These are phyloP conservation scores for Cantharis nigra DNA, from an alignment of 2,888 invertebrate species.

Conservation along the genomic window DNA sequence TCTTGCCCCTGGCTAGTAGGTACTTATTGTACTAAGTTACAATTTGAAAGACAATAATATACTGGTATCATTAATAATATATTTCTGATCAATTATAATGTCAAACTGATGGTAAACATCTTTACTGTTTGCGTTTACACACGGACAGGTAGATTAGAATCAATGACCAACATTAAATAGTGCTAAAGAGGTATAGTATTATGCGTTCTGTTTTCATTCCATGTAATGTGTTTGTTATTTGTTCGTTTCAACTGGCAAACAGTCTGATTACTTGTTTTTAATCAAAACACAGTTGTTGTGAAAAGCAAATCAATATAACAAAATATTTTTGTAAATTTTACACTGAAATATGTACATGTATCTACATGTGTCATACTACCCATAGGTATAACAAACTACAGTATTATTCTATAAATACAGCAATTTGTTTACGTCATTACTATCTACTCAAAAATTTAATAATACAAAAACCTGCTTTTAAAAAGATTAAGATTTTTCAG, in stretches of 20 bases:
- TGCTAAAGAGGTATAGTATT: not conserved
- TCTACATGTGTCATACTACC: not conserved
- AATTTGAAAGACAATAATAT: not conserved
- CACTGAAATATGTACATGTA: not conserved
- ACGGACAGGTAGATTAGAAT: slow-evolving; percentile 11
- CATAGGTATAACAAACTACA: not conserved
- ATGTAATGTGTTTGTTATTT: slow-evolving; percentile 15
- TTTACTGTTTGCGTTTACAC: not conserved
- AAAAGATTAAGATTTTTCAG: slow-evolving; percentile 4
- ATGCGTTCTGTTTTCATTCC: slow-evolving; percentile 3
- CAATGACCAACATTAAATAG: slow-evolving; percentile 4
- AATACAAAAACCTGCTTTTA: slow-evolving; percentile 4
- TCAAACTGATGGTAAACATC: not conserved
- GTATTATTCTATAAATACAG: not conserved
- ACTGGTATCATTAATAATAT: not conserved
- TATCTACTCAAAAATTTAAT: not conserved
- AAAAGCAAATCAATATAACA: not conserved
- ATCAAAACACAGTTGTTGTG: not conserved
- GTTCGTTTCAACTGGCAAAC: slow-evolving; percentile 7
- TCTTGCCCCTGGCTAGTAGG: not conserved
- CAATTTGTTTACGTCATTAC: not conserved
- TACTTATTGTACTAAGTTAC: not conserved
- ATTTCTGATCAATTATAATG: not conserved
- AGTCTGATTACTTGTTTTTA: not conserved
- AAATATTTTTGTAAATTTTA: not conserved